These are phyloP conservation scores for Bradynema listronoti DNA, from an alignment of 1,140 invertebrate species.

Conservation along the genomic window DNA sequence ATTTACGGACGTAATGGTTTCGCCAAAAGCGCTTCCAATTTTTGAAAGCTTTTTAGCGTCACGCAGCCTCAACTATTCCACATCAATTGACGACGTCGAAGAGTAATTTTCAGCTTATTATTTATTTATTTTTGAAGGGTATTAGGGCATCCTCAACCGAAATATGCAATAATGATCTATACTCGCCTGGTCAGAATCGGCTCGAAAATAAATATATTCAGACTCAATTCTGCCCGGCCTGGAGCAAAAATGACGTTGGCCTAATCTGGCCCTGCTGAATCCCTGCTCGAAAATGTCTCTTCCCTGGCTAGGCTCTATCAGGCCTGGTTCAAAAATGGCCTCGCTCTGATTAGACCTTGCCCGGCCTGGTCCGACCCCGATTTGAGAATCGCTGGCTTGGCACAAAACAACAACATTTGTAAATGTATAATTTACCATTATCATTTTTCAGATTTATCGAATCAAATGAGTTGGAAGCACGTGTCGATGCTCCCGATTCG, in stretches of 20 bases:
- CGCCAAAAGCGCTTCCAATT: conserved; percentile 7
- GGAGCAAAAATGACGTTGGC: conserved; percentile 7
- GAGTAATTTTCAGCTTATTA: conserved; percentile 21
- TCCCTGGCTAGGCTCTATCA: too few species aligned
- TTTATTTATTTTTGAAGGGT: background rate
- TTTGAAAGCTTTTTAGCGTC: conserved; percentile 31
- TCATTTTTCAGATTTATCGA: conserved; percentile 35
- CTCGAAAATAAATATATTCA: too few species aligned
- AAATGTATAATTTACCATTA: conserved; percentile 12
- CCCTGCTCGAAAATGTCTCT: too few species aligned
- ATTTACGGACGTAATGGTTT: conserved; percentile 52
- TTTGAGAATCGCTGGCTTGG: background rate
- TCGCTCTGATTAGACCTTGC: too few species aligned
- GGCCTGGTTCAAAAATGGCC: too few species aligned
- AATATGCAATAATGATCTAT: conserved; percentile 13
- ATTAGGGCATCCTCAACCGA: background rate
- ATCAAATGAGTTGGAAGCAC: conserved; percentile 30
- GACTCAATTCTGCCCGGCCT: too few species aligned
- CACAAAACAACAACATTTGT: conserved; percentile 2
- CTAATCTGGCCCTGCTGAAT: too few species aligned
- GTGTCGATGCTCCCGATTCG: background rate
- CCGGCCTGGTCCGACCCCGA: too few species aligned
- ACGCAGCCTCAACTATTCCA: conserved; percentile 32
- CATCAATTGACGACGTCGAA: conserved; percentile 54
- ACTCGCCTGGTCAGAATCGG: too few species aligned